Evolutionary conservation across 2,888 invertebrate species (phyloP), one percentile per base, ranked within the genome.

Genomic region (Machimus rusticus): DNA sequence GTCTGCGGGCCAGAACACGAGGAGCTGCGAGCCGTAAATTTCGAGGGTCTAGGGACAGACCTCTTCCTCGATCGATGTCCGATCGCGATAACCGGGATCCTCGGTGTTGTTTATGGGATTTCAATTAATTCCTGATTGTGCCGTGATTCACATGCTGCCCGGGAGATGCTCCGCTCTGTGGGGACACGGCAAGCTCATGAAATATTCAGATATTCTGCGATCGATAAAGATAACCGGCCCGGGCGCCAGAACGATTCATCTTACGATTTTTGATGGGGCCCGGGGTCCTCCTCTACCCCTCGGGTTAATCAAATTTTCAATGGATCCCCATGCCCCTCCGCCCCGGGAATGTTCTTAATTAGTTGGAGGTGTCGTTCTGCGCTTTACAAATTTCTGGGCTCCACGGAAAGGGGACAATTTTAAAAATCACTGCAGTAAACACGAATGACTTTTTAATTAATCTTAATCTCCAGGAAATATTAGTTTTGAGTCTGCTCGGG

Each of bases 201-300:
- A 85, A 85, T 85, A 85, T 85, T 85, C 85, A 85, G 28, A 85
- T 74, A 85, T 86, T 55, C 37, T 78, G 78, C 77, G 86, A 86
- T 86, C 86, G 77, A 86, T 86, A 86, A 77, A 86, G 77, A 86
- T 86, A 86, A 77, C 37, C 34, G 14, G 8, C 14, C 23, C n/a
- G 57, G 86, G 86, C 86, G 86, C 86, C 86, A 86, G 86, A 86
- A 55, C 86, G 77, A 86, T 86, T 57, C 37, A 86, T 86, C 86
- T 86, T 86, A 77, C 19, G 74, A 74, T 9, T 74, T 85, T 74
- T 85, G 85, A 85, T 85, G 85, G 85, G 43, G 46, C 85, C 43
- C 28, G 43, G 74, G 31, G 28, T 46, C 43, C 46, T 31, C 57
- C 74, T 74, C 14, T 55, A 74, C 28, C 31, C 46, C 74, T 14